Base-by-base conservation (phyloP, 1,140 invertebrate species). In the Platyura marginata region DNA sequence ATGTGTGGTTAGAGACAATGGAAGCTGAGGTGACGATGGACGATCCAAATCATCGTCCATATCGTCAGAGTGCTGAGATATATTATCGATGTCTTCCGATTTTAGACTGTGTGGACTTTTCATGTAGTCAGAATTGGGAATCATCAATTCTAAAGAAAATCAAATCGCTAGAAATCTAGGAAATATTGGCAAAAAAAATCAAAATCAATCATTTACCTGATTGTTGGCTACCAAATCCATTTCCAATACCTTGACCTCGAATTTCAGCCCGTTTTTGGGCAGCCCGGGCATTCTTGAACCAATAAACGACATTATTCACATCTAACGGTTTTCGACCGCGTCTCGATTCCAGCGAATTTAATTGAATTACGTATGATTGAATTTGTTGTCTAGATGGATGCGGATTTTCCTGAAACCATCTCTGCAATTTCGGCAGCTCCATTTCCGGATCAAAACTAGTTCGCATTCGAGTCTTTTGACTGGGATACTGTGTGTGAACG, bases 221-320 rank as follows among this genome's bases (percentile, higher is more conserved):
- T 16, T 38, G 36, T 18, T 38, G n/a, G 20, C 10, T 23, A 23
- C 38, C 21, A 23, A 22, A 40, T 3, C 38, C 38, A 23, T 40
- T 40, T 13, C 20, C 21, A n/a, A 40, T 22, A 40, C 21, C 21
- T 3, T 65, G 52, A 16, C 67, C 68, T 4, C 83, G 68, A 42
- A 79, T 72, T 62, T 87, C 83, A 1, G 83, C 81, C 33, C 91
- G 68, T 56, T 95, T 92, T 59, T 91, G 85, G 2, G 93, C 92
- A 9, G 93, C 93, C 42, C 93, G 70, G 0, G 93, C 91, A 59
- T 98, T 97, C 63, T 97, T 98, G 60, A 98, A 97, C 93, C 93
- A 97, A 61, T 96, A 96, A 18, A 96, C 91, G 10, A 98, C 90
- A 59, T 98, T 98, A 55, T 94, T 94, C 1, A 95, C 79, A 62